Evolutionary conservation across 2,113 vertebrate species (phyloP), one percentile per base, ranked within the genome.

Genomic region (Syngnathus scovelli): DNA sequence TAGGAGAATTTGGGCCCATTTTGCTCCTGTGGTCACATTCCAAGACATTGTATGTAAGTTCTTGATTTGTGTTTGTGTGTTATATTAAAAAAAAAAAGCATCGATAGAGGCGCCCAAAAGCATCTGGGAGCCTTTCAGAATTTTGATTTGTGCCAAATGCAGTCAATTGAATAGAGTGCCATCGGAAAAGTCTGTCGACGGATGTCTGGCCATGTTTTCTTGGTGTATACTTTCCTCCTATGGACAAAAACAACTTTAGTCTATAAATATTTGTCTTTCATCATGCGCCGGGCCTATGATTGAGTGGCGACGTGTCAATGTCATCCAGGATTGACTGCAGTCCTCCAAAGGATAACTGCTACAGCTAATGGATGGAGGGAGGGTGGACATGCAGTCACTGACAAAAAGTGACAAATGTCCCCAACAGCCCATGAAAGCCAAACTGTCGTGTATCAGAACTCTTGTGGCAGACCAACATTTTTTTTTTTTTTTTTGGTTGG

Each of bases 331-430:
- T 46, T 62, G 61, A 62, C 39, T 62, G 61, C 61, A 44, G 61
- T 62, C 61, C 21, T 62, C 21, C 61, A 62, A 62, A 62, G 41
- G 61, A 62, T 43, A 62, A 62, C 39, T 23, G 39, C 61, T 60
- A 19, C 5, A 9, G 18, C 36, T 62, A 62, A 62, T 62, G 61
- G 39, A 62, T 62, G 61, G 61, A 23, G 41, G 61, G 61, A 27
- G 21, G 27, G 39, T 44, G n/a, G 41, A 44, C 61, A 44, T 37
- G 21, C 52, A 61, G 52, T 41, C 37, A 36, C 33, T 48, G n/a
- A 67, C 23, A 69, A 3, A 56, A 60, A 51, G n/a, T 55, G 60
- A 61, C 69, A 76, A 70, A 49, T 49, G 46, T 18, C 51, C 37
- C 23, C 0, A 38, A 46, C 6, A 46, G 51, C 33, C 43, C 64